A percentile compares a stretch with the other conserved stretches of the same genome.
These are phyloP conservation scores for Bimastos eiseni DNA, from an alignment of 2,888 invertebrate genomes.

Conservation along the genomic window DNA sequence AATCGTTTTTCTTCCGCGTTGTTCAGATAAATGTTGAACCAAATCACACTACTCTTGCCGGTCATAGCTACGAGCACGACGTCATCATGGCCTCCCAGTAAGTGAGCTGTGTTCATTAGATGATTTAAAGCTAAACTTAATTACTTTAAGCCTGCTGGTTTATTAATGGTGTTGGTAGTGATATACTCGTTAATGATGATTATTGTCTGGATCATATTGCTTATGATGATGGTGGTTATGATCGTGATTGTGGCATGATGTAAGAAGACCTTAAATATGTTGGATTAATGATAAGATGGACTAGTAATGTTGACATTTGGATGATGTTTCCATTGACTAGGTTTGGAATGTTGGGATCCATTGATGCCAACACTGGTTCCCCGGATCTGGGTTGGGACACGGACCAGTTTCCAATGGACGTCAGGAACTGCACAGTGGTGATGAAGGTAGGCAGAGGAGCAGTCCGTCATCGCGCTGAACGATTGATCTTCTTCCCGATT, in stretches of 20 bases:
- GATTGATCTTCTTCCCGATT: neutral
- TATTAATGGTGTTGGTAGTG: neutral
- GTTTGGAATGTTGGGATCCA: constrained; percentile 69
- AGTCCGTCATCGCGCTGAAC: neutral
- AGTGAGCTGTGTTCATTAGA: constrained; percentile 43
- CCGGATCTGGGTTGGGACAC: constrained; percentile 66
- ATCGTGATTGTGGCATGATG: neutral
- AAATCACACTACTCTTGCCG: constrained; percentile 66
- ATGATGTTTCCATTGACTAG: constrained; percentile 56
- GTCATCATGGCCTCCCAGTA: constrained; percentile 70
- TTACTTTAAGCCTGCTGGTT: neutral
- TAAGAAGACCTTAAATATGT: neutral
- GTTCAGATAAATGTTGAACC: constrained; percentile 68
- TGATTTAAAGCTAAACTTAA: neutral
- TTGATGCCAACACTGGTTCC: constrained; percentile 66
- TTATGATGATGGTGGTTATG: neutral
- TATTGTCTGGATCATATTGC: neutral
- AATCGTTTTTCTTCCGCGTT: constrained; percentile 27
- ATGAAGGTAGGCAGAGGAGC: constrained; percentile 64
- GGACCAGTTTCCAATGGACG: constrained; percentile 67
- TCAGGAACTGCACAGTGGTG: constrained; percentile 66
- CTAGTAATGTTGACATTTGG: too few relatives aligned
- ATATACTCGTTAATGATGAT: too few relatives aligned
- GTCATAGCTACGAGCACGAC: constrained; percentile 65
- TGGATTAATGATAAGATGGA: neutral